Evolutionary conservation across 2,113 vertebrate species (phyloP).

Genomic region (Plecturocebus donacophilus): DNA sequence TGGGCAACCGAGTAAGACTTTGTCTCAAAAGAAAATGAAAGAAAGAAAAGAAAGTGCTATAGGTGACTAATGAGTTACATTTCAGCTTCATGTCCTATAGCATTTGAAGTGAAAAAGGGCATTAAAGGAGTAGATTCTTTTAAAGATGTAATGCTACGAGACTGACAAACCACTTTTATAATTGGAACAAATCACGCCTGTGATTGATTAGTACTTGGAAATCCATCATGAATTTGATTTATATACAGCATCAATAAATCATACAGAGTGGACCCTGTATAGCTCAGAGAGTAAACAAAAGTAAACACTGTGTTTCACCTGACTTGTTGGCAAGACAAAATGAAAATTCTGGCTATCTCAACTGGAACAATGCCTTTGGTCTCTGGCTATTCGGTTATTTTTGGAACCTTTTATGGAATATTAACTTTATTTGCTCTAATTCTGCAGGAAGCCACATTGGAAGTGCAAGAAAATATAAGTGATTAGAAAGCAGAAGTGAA

Average conservation of each 20-base stretch:
- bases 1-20: no score
- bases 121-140: conserved; percentile 33
- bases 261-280: conserved; percentile 67
- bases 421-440: conserved; percentile 76
- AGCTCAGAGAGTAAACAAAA: conserved; percentile 77
- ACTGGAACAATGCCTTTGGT: conserved; percentile 70
- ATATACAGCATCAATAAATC: conserved; percentile 75
- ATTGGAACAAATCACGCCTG: conserved; percentile 68
- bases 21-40: no score
- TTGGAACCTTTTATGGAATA: conserved; percentile 73
- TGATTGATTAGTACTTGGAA: conserved; percentile 75
- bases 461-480: conserved; percentile 73
- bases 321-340: conserved; percentile 66
- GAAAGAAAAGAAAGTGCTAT: no score
- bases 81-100: neutral
- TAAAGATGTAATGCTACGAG: conserved; percentile 29
- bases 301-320: conserved; percentile 79
- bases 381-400: conserved; percentile 72
- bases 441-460: conserved; percentile 73
- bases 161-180: conserved; percentile 63
- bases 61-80: neutral
- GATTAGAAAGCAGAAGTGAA: conserved; percentile 66
- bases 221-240: conserved; percentile 79
- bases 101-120: neutral
- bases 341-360: conserved; percentile 65